These are phyloP conservation scores for Trachelipus rathkii DNA, from an alignment of 1,140 invertebrate species.

Conservation along the genomic window DNA sequence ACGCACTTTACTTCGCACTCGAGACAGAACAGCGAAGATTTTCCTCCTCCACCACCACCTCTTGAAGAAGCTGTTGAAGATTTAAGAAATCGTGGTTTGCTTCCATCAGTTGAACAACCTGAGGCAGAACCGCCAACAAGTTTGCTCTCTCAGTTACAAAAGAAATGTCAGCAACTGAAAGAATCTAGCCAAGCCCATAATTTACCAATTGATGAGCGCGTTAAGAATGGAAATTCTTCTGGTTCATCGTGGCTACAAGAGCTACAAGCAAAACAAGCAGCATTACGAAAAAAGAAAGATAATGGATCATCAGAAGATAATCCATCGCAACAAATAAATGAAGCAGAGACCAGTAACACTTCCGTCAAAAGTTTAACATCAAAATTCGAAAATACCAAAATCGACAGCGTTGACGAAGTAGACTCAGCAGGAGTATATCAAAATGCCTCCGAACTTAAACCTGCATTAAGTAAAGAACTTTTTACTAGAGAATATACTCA, in stretches of 20 bases:
- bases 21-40: slow-evolving; percentile 79
- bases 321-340: slow-evolving; percentile 57
- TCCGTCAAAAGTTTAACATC: slow-evolving; percentile 72
- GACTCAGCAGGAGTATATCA: slow-evolving; percentile 24
- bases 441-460: background rate
- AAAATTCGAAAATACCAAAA: slow-evolving; percentile 63
- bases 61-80: slow-evolving; percentile 58
- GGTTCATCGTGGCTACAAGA: slow-evolving; percentile 70
- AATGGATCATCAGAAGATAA: background rate
- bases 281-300: slow-evolving; percentile 40
- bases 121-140: slow-evolving; percentile 45
- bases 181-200: slow-evolving; percentile 43
- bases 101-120: background rate
- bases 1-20: slow-evolving; percentile 61
- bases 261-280: slow-evolving; percentile 59
- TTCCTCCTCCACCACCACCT: slow-evolving; percentile 76
- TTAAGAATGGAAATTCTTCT: slow-evolving; percentile 46
- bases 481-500: slow-evolving; percentile 45
- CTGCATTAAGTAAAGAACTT: slow-evolving; percentile 32
- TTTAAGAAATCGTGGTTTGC: slow-evolving; percentile 39
- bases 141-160: slow-evolving; percentile 68
- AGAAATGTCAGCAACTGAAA: slow-evolving; percentile 68
- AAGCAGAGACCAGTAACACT: background rate
- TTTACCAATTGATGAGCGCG: slow-evolving; percentile 35
- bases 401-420: slow-evolving; percentile 40